Evolutionary conservation across 2,888 invertebrate species (phyloP).

Genomic region (Lamellibrachia satsuma): DNA sequence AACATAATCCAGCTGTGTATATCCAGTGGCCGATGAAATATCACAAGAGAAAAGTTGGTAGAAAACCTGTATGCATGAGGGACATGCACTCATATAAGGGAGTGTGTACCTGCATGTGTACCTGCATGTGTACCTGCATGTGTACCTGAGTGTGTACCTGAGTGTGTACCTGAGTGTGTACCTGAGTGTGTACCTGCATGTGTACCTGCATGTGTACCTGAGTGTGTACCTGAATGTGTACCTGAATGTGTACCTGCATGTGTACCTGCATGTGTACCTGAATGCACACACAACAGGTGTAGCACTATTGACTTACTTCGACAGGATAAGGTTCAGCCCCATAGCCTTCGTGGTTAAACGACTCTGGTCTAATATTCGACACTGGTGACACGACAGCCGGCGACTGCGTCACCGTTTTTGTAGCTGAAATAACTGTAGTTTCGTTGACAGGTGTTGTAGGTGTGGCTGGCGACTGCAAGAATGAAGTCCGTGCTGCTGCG

Average conservation of each 20-base stretch:
- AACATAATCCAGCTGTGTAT: neutral
- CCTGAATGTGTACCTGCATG: too few species aligned
- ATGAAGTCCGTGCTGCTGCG: neutral
- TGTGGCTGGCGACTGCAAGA: neutral
- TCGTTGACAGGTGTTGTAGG: neutral
- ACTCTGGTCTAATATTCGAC: neutral
- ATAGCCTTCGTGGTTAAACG: constrained; percentile 25
- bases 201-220: too few species aligned
- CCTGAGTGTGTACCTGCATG: too few species aligned
- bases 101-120: too few species aligned
- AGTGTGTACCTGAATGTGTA: too few species aligned
- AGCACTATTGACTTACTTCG: constrained; percentile 23
- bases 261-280: too few species aligned
- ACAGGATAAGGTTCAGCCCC: constrained; percentile 25
- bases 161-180: too few species aligned
- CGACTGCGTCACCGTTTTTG: neutral
- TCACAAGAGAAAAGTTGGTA: neutral
- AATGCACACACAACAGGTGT: too few species aligned
- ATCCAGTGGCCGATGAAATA: neutral
- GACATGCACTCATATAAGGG: too few species aligned
- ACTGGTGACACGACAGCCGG: neutral
- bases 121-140: too few species aligned
- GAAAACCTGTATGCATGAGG: too few species aligned
- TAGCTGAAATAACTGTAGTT: neutral
- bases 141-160: too few species aligned